Evolutionary conservation across 2,113 vertebrate species (phyloP).

Genomic region (Cepphus grylle): DNA sequence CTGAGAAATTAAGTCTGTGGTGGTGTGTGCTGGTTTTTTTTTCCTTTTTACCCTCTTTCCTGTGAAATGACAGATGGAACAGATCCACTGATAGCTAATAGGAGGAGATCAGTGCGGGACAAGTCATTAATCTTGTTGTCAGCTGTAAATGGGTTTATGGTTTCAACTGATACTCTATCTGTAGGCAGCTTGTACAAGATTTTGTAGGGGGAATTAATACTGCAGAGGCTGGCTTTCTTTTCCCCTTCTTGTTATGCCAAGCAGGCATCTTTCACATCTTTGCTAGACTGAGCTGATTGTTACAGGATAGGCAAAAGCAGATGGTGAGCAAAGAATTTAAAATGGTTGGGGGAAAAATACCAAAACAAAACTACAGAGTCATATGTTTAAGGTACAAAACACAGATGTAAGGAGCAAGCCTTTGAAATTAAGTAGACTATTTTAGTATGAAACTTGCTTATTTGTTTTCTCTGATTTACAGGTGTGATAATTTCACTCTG

Average conservation of each 20-base stretch:
- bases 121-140: constrained; percentile 95
- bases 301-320: constrained; percentile 68
- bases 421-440: constrained; percentile 45
- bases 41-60: constrained; percentile 40
- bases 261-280: constrained; percentile 59
- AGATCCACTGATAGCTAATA: constrained; percentile 82
- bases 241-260: constrained; percentile 53
- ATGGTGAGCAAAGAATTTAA: constrained; percentile 70
- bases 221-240: constrained; percentile 8
- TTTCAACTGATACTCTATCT: constrained; percentile 86
- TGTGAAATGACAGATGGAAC: constrained; percentile 86
- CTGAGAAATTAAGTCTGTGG: constrained; percentile 63
- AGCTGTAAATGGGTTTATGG: constrained; percentile 88
- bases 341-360: constrained; percentile 53
- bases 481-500: constrained; percentile 15
- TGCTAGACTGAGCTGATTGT: constrained; percentile 65
- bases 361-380: constrained; percentile 44
- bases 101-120: constrained; percentile 81
- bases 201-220: constrained; percentile 69
- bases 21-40: background rate
- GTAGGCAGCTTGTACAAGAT: constrained; percentile 75
- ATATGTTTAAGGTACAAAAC: constrained; percentile 41
- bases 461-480: constrained; percentile 65
- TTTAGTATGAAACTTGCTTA: constrained; percentile 44
- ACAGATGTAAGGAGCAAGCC: constrained; percentile 51